phyloP scores from a whole-genome alignment of 2,888 invertebrate genomes.

The Brenthis daphne region DNA sequence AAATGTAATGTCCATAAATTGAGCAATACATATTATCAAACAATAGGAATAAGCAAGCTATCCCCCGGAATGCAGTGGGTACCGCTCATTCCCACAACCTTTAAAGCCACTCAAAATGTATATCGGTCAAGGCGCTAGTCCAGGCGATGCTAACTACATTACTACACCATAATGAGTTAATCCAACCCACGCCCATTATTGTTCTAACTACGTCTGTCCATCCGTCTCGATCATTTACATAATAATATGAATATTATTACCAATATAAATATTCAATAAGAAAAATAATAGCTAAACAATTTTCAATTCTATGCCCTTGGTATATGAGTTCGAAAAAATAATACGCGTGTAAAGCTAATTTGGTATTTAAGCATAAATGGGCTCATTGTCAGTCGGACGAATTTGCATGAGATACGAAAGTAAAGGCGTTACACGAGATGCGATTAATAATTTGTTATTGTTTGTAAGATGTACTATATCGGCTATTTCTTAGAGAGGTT shows the following conservation, averaged over 20 bases:
- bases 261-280: constrained; percentile 36
- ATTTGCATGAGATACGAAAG: constrained; percentile 80
- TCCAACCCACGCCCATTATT: constrained; percentile 76
- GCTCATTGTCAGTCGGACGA: constrained; percentile 74
- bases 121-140: constrained; percentile 76
- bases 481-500: constrained; percentile 4
- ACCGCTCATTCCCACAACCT: constrained; percentile 46
- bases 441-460: constrained; percentile 52
- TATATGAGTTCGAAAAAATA: constrained; percentile 33
- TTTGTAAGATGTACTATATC: constrained; percentile 22
- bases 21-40: constrained; percentile 16
- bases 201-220: constrained; percentile 73
- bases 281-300: constrained; percentile 14
- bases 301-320: constrained; percentile 33
- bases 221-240: constrained; percentile 61
- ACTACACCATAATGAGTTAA: constrained; percentile 65
- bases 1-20: not conserved
- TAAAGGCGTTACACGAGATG: constrained; percentile 58
- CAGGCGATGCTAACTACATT: constrained; percentile 55
- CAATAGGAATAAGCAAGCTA: constrained; percentile 19
- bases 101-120: constrained; percentile 58
- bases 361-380: constrained; percentile 60
- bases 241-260: constrained; percentile 68
- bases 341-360: constrained; percentile 33
- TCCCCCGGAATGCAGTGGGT: constrained; percentile 27